A percentile compares a stretch with the other conserved stretches of the same genome.
Conservation (phyloP, 2,888 invertebrate species). For the Nebria salina region DNA sequence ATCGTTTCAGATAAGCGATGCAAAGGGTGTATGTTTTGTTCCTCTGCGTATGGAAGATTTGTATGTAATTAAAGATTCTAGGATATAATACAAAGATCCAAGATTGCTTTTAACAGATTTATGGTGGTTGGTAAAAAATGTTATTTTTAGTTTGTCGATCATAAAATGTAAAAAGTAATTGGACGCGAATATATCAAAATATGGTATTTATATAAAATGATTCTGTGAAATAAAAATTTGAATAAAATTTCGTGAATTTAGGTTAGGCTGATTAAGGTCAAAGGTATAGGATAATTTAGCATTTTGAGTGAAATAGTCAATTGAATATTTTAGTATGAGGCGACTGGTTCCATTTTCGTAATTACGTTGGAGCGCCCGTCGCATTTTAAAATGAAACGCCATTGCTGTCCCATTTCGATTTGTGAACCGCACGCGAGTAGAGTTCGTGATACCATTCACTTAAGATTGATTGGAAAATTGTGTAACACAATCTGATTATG, state of each 20-base stretch:
- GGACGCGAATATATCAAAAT: too few relatives aligned
- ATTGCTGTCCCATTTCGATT: background rate
- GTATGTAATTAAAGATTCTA: conserved; percentile 7
- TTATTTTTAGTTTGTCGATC: background rate
- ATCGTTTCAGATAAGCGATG: conserved; percentile 18
- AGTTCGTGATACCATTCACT: conserved; percentile 41
- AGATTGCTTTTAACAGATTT: conserved; percentile 18
- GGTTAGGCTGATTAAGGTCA: background rate
- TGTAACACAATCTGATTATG: conserved; percentile 46
- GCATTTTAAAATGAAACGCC: conserved; percentile 32
- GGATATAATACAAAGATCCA: conserved; percentile 8
- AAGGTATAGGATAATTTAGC: background rate
- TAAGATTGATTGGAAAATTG: conserved; percentile 48
- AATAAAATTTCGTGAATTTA: background rate
- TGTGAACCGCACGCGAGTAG: conserved; percentile 22
- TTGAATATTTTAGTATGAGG: conserved; percentile 12
- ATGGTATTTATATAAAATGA: background rate
- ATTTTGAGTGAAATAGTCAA: background rate
- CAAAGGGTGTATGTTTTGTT: conserved; percentile 2
- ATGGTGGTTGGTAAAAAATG: conserved; percentile 18
- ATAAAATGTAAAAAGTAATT: too few relatives aligned
- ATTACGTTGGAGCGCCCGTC: background rate
- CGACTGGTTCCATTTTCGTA: conserved; percentile 17
- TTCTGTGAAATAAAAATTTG: background rate
- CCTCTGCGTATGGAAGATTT: conserved; percentile 23